phyloP scores from a whole-genome alignment of 2,888 invertebrate genomes.

The Phlogophora meticulosa region DNA sequence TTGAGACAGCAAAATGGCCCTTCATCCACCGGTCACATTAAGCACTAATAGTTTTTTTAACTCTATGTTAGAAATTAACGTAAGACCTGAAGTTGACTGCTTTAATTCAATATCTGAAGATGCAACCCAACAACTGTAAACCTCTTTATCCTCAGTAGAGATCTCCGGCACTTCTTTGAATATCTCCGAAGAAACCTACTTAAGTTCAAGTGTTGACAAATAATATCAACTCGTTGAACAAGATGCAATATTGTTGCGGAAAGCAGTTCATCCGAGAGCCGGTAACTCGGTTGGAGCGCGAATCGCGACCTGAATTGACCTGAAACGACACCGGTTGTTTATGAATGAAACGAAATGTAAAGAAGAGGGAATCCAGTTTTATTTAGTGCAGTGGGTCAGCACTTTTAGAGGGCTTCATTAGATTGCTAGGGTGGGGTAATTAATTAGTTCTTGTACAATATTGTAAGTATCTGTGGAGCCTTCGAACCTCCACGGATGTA shows the following conservation, averaged over 20 bases:
- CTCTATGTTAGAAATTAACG: not conserved
- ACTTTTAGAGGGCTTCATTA: not conserved
- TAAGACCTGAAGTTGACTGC: not conserved
- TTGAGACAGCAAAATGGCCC: not conserved
- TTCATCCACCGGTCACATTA: not conserved
- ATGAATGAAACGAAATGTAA: slow-evolving; percentile 50
- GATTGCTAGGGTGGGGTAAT: not conserved
- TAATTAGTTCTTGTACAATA: too few species aligned
- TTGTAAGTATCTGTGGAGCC: too few species aligned
- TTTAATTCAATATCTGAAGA: not conserved
- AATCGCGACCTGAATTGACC: slow-evolving; percentile 39
- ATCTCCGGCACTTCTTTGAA: not conserved
- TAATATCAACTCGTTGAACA: slow-evolving; percentile 26
- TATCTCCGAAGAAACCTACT: slow-evolving; percentile 1
- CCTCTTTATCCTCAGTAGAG: not conserved
- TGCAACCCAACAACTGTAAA: not conserved
- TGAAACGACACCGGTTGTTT: slow-evolving; percentile 50
- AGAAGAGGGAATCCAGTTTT: slow-evolving; percentile 25
- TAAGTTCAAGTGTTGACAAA: slow-evolving; percentile 27
- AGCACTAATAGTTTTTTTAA: not conserved
- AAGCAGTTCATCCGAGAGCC: slow-evolving; percentile 60
- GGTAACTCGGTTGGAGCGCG: slow-evolving; percentile 51
- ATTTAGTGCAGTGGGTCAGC: slow-evolving; percentile 30
- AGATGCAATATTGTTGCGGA: slow-evolving; percentile 57
- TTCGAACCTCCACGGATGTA: too few species aligned